A percentile compares a stretch with the other conserved stretches of the same genome.
phyloP scores from a whole-genome alignment of 92 coral and sea anemone species.

The Porites evermanni region DNA sequence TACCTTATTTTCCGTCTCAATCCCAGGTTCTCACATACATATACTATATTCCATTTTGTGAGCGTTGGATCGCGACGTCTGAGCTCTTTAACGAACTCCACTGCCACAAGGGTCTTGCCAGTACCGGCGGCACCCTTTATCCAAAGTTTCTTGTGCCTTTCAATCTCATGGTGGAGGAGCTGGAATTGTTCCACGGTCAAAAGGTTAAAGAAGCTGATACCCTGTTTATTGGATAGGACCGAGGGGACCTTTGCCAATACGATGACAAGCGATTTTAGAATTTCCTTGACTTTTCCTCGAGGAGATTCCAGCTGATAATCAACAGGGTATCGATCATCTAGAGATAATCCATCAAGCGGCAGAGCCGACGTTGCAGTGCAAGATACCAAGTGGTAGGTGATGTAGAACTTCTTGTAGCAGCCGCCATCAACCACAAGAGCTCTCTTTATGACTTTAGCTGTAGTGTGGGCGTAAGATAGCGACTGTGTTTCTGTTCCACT shows the following conservation, averaged over 20 bases:
- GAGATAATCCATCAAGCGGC: not conserved
- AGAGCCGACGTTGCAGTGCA: not conserved
- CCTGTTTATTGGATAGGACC: slow-evolving; percentile 1
- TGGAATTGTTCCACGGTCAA: slow-evolving; percentile 26
- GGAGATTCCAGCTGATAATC: not conserved
- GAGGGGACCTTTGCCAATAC: slow-evolving; percentile 21
- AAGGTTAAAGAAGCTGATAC: slow-evolving; percentile 23
- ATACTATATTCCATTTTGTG: not conserved
- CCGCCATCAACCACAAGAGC: slow-evolving; percentile 19
- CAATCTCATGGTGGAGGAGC: not conserved
- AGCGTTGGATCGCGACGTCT: not conserved
- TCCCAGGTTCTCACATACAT: slow-evolving; percentile 40
- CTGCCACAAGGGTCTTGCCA: slow-evolving; percentile 39
- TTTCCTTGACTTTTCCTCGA: not conserved
- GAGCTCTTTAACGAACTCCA: slow-evolving; percentile 15
- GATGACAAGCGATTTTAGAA: slow-evolving; percentile 7
- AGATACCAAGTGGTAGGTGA: slow-evolving; percentile 6
- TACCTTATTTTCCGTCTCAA: slow-evolving; percentile 16
- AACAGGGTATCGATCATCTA: not conserved
- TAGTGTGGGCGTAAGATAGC: not conserved
- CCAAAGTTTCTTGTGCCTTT: slow-evolving; percentile 3
- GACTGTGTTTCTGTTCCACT: not conserved
- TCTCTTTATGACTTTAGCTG: not conserved
- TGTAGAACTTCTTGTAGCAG: slow-evolving; percentile 25
- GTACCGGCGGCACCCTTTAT: slow-evolving; percentile 38